Evolutionary conservation across 2,888 invertebrate genomes (phyloP), one percentile per base, ranked within the genome.

Genomic region (Gonocerus acuteangulatus): DNA sequence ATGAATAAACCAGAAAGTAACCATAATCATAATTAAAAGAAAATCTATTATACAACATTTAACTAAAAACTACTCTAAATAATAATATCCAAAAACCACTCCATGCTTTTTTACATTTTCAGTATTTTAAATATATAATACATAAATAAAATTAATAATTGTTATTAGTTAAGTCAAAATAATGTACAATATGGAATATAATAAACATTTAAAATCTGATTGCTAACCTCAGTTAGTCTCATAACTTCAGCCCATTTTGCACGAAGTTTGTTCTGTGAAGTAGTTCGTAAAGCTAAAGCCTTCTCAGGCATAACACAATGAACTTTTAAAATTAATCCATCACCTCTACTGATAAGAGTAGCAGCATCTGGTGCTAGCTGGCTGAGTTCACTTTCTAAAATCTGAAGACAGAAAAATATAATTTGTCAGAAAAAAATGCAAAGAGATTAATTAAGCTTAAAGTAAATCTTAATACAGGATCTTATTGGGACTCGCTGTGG

Each of bases 281-380:
- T 78, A 44, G 75, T 76, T 69, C 79, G 80, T 62, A 84, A 74
- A 69, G 76, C 77, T 62, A 79, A 79, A 0, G 82, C 83, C n/a
- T 80, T 75, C 39, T 72, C 72, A 19, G 83, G 80, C 70, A 80
- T 76, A 6, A 73, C 73, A 70, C 69, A 67, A 72, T 87, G 86
- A n/a, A 80, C 81, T 42, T 79, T 80, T 72, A 86, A 80, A 22
- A 87, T 84, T 45, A 89, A 76, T 61, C 84, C 82, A 73, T 89
- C 88, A 0, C 89, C 88, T 71, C 83, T 83, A 16, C 87, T 87
- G 66, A 89, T 87, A 32, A 87, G 76, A 61, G 83, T 82, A 4
- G 87, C 88, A 62, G 87, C 87, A 72, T 86, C 87, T 1, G 86
- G 86, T 11, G 87, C 87, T 65, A 87, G 73, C 60, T 76, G 75